Evolutionary conservation across 1,140 invertebrate genomes (phyloP).

Genomic region (Drosophila elegans): DNA sequence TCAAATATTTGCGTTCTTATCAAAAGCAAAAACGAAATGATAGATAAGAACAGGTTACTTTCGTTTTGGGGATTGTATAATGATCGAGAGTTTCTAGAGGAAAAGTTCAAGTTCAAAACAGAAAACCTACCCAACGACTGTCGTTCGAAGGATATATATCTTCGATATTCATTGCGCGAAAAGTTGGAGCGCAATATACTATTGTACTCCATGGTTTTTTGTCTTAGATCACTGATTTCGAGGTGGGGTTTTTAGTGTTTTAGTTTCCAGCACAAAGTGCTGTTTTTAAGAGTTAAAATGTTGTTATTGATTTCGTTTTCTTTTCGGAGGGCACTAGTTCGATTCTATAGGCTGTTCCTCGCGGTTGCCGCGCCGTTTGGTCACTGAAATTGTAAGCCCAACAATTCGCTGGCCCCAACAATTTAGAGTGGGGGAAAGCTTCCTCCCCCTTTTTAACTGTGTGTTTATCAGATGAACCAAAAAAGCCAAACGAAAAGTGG

Average conservation of each 20-base stretch:
- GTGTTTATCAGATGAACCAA: constrained; percentile 59
- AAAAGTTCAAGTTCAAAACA: constrained; percentile 65
- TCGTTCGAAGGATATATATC: constrained; percentile 83
- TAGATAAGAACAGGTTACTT: constrained; percentile 39
- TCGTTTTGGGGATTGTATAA: constrained; percentile 42
- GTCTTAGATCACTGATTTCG: constrained; percentile 22
- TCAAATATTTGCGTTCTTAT: constrained; percentile 49
- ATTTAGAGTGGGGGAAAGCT: constrained; percentile 22
- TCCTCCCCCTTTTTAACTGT: constrained; percentile 15
- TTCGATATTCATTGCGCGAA: constrained; percentile 69
- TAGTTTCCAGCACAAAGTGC: constrained; percentile 13
- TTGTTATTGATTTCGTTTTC: constrained; percentile 20
- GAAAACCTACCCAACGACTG: constrained; percentile 69
- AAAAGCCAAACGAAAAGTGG: constrained; percentile 56
- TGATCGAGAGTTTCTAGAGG: constrained; percentile 12
- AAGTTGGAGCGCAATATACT: constrained; percentile 72
- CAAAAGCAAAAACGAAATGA: constrained; percentile 6
- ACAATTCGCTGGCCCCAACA: background rate
- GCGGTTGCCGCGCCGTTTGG: constrained; percentile 55
- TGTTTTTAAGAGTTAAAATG: constrained; percentile 1
- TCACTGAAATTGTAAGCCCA: constrained; percentile 41
- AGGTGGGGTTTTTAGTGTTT: background rate
- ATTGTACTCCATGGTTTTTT: constrained; percentile 62
- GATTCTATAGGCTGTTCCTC: constrained; percentile 28
- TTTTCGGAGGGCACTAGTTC: constrained; percentile 2